phyloP scores from a whole-genome alignment of 1,140 invertebrate species.

The Coenobita brevimanus region DNA sequence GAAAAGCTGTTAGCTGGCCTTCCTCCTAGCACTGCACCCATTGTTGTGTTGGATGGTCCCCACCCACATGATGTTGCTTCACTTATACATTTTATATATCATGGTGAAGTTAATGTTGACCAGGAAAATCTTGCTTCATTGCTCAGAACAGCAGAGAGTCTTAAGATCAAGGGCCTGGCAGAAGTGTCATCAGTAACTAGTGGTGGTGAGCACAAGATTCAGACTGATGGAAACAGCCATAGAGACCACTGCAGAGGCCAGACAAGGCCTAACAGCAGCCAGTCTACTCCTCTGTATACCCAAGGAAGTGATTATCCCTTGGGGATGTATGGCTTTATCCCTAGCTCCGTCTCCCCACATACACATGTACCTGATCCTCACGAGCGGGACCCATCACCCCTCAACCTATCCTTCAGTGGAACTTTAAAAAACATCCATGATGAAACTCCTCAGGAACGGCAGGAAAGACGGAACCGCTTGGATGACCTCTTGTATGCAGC shows the following conservation, averaged over 20 bases:
- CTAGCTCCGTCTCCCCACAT: constrained; percentile 44
- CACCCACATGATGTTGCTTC: constrained; percentile 92
- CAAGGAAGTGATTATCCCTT: constrained; percentile 40
- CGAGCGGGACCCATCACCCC: constrained; percentile 56
- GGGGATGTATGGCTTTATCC: constrained; percentile 53
- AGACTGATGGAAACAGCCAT: constrained; percentile 33
- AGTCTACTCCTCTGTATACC: constrained; percentile 43
- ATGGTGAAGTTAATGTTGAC: constrained; percentile 92
- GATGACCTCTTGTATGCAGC: constrained; percentile 60
- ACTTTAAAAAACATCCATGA: constrained; percentile 56
- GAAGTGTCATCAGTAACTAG: constrained; percentile 79
- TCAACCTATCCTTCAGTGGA: constrained; percentile 57
- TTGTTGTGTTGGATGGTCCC: constrained; percentile 93
- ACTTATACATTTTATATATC: constrained; percentile 95
- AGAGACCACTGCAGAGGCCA: constrained; percentile 30
- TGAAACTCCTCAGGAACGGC: constrained; percentile 60
- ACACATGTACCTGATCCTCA: constrained; percentile 50
- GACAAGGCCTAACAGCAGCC: constrained; percentile 35
- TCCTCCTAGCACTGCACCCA: constrained; percentile 81
- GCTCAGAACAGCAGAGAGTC: constrained; percentile 84
- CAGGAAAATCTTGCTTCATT: constrained; percentile 91
- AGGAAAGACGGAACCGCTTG: constrained; percentile 56
- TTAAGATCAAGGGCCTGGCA: constrained; percentile 90
- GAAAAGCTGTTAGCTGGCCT: constrained; percentile 58
- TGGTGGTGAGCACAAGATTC: constrained; percentile 43